Conservation (phyloP, 2,797 vertebrate genomes). For the Coreius guichenoti region DNA sequence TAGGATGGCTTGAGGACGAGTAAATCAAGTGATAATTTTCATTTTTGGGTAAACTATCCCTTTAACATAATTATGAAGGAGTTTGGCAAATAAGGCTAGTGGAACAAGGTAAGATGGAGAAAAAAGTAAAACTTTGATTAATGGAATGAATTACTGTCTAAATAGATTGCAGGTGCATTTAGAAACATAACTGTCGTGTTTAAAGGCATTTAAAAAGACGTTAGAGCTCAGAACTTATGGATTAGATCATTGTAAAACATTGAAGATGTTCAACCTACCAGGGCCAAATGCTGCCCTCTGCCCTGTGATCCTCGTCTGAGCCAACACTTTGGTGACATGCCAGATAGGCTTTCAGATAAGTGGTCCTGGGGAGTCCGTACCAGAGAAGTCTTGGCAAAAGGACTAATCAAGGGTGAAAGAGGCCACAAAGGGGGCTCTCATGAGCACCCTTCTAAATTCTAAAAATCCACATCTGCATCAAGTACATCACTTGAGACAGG, state of each 20-base stretch:
- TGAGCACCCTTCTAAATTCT: not conserved
- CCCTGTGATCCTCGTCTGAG: not conserved
- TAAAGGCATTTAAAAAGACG: not conserved
- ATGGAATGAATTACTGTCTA: not conserved
- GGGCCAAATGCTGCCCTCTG: not conserved
- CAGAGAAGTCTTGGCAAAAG: constrained; percentile 7
- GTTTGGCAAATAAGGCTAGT: constrained; percentile 24
- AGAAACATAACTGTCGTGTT: not conserved
- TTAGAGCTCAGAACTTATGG: not conserved
- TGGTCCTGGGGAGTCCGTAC: not conserved
- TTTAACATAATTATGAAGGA: not conserved
- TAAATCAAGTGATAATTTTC: too few species aligned
- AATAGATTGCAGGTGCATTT: not conserved
- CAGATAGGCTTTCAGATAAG: not conserved
- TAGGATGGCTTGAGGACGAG: too few species aligned
- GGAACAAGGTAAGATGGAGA: not conserved
- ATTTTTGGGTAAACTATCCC: too few species aligned
- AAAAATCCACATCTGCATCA: not conserved
- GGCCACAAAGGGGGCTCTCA: not conserved
- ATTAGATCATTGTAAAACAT: not conserved
- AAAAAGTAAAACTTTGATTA: not conserved
- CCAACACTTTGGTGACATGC: not conserved
- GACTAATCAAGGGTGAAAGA: not conserved
- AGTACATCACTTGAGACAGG: not conserved
- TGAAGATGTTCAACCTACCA: not conserved